Evolutionary conservation across 2,797 vertebrate genomes (phyloP).

Genomic region (Premnoplex brunnescens): DNA sequence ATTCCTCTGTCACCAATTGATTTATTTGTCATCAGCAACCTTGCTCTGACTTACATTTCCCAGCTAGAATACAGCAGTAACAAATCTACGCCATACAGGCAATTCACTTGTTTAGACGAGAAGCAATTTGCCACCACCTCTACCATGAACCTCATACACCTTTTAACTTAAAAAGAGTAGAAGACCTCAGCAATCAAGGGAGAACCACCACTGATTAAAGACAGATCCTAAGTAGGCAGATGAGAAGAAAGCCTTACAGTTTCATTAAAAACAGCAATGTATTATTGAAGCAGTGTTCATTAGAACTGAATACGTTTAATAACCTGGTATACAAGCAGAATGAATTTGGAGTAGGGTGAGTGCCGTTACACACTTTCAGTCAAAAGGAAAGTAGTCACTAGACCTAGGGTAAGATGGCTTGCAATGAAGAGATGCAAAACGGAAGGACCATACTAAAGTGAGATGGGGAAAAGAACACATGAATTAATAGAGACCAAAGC

Average conservation of each 20-base stretch:
- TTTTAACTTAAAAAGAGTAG: background rate
- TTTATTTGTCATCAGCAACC: conserved; percentile 51
- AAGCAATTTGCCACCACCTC: background rate
- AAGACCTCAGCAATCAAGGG: background rate
- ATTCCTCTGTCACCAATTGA: conserved; percentile 51
- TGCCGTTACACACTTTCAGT: accelerated
- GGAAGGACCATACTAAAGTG: background rate
- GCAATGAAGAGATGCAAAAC: background rate
- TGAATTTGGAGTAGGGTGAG: background rate
- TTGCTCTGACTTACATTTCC: conserved; percentile 42
- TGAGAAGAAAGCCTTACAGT: background rate
- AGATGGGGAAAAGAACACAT: background rate
- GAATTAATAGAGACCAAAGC: background rate
- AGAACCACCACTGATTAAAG: background rate
- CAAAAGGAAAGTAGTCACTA: background rate
- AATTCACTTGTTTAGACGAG: conserved; percentile 21
- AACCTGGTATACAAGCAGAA: background rate
- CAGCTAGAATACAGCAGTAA: background rate
- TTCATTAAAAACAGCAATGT: background rate
- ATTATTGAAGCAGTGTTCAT: background rate
- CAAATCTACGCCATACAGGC: background rate
- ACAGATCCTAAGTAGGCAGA: background rate
- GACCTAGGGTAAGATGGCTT: background rate
- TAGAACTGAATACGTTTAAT: background rate
- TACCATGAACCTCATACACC: background rate